A percentile compares a stretch with the other conserved stretches of the same genome.
Conservation (phyloP, 2,797 vertebrate species). For the Apogon hyalosoma region DNA sequence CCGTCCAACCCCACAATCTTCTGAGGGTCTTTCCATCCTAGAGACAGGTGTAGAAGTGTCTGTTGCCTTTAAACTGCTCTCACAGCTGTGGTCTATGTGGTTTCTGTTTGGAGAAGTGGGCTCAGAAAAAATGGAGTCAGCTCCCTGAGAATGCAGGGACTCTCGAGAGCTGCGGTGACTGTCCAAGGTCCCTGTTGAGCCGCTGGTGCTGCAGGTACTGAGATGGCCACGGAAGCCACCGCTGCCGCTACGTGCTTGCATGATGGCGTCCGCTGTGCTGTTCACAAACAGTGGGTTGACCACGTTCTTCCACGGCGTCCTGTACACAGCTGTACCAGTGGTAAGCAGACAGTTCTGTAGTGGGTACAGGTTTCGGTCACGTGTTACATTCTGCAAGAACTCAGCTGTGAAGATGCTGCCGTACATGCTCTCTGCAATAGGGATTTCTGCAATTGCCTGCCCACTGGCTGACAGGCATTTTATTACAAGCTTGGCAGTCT, state of each 20-base stretch:
- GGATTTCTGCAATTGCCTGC: conserved; percentile 85
- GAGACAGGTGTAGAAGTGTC: conserved; percentile 39
- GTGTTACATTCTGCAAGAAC: conserved; percentile 88
- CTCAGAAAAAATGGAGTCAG: conserved; percentile 83
- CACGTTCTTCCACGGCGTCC: conserved; percentile 88
- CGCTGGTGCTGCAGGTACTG: conserved; percentile 77
- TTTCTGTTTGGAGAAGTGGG: conserved; percentile 55
- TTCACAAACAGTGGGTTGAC: conserved; percentile 85
- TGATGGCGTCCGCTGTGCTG: conserved; percentile 81
- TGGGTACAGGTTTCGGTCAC: conserved; percentile 80
- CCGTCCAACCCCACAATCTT: conserved; percentile 27
- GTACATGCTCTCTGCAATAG: conserved; percentile 88
- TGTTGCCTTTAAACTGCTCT: conserved; percentile 23
- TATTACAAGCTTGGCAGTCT: conserved; percentile 86
- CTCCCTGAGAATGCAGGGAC: conserved; percentile 83
- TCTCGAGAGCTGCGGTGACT: conserved; percentile 84
- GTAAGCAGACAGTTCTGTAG: conserved; percentile 89
- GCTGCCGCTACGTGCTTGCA: conserved; percentile 75
- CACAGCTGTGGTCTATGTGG: conserved; percentile 35
- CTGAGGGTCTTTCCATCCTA: conserved; percentile 41
- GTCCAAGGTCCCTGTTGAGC: conserved; percentile 84
- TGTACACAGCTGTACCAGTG: conserved; percentile 83
- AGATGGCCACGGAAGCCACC: conserved; percentile 75
- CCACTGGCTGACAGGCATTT: conserved; percentile 88
- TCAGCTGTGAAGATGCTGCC: conserved; percentile 86